A percentile compares a stretch with the other conserved stretches of the same genome.
phyloP scores from a whole-genome alignment of 2,113 vertebrate genomes.

The Myotis lucifugus region DNA sequence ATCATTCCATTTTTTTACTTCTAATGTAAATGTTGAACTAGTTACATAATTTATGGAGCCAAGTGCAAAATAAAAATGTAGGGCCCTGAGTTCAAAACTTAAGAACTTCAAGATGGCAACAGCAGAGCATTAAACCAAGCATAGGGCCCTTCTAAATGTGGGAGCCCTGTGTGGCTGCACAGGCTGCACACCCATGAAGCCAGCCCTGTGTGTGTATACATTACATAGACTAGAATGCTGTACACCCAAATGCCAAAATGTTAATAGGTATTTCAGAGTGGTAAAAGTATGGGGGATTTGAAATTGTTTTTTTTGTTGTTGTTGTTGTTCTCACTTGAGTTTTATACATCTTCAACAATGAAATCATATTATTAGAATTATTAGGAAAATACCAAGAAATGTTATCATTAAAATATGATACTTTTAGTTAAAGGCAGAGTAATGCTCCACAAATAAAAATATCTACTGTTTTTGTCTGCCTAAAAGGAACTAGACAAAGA shows the following conservation, averaged over 20 bases:
- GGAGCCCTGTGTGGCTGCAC: not conserved
- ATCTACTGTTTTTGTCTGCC: not conserved
- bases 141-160: not conserved
- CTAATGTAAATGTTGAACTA: not conserved
- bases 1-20: not conserved
- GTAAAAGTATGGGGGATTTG: not conserved
- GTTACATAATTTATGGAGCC: not conserved
- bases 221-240: not conserved
- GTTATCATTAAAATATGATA: not conserved
- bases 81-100: not conserved
- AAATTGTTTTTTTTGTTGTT: not conserved
- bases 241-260: not conserved
- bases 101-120: not conserved
- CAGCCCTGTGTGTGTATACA: not conserved
- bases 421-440: not conserved
- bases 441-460: not conserved
- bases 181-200: not conserved
- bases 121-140: not conserved
- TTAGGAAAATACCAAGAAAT: not conserved
- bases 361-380: not conserved
- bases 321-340: not conserved
- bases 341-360: not conserved
- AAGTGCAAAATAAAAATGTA: not conserved
- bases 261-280: not conserved
- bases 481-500: not conserved